phyloP scores from a whole-genome alignment of 2,113 vertebrate species.

The Zosterops borbonicus region DNA sequence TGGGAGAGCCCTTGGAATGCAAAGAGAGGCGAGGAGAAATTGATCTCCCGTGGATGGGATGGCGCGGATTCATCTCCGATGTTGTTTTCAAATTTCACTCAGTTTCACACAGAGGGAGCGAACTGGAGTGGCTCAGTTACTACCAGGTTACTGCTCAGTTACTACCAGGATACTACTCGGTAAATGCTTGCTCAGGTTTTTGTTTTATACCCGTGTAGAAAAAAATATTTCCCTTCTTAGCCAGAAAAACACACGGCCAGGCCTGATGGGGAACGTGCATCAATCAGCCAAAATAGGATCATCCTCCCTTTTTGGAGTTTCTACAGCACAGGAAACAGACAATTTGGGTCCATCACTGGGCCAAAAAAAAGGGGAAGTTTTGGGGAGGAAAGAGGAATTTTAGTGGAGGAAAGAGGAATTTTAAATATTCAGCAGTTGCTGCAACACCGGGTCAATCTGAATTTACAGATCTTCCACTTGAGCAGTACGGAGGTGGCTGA shows the following conservation, averaged over 20 bases:
- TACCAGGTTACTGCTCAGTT: not conserved
- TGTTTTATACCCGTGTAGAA: fast-evolving
- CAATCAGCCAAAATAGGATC: not conserved
- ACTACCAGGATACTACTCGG: not conserved
- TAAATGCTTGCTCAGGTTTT: not conserved
- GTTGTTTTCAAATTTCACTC: not conserved
- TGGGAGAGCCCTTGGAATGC: not conserved
- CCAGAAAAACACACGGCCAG: fast-evolving
- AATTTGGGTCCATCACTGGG: not conserved
- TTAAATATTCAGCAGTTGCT: not conserved
- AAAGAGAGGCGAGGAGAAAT: not conserved
- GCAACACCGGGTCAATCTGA: fast-evolving
- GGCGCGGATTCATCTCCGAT: not conserved
- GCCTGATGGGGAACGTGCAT: not conserved
- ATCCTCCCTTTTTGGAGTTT: not conserved
- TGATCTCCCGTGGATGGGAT: not conserved
- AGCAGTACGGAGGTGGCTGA: not conserved
- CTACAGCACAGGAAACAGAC: not conserved
- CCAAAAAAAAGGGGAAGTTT: not conserved
- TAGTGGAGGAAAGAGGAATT: fast-evolving
- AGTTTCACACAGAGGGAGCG: not conserved
- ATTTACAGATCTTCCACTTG: not conserved
- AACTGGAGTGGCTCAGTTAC: not conserved
- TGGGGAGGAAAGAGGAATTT: not conserved
- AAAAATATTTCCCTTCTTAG: not conserved